Evolutionary conservation across 2,113 vertebrate species (phyloP).

Genomic region (Trematomus loennbergii): DNA sequence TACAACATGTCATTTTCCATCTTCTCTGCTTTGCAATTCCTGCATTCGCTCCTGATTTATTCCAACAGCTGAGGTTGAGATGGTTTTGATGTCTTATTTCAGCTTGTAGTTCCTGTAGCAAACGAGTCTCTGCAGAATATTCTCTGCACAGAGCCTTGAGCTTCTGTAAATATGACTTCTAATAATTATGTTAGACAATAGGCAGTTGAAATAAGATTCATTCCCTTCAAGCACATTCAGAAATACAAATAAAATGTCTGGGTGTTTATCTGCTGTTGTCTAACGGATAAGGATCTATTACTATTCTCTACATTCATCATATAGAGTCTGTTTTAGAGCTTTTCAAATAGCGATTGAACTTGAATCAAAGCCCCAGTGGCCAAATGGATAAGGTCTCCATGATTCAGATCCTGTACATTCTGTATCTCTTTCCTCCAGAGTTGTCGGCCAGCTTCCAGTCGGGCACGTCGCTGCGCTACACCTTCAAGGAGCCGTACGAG

Average conservation of each 20-base stretch:
- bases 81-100: too few species aligned
- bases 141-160: background rate
- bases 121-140: too few species aligned
- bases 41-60: too few species aligned
- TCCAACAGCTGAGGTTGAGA: too few species aligned
- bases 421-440: slow-evolving; percentile 81
- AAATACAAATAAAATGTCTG: background rate
- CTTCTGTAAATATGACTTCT: background rate
- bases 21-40: too few species aligned
- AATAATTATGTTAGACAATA: background rate
- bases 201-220: background rate
- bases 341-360: too few species aligned
- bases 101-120: too few species aligned
- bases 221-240: background rate
- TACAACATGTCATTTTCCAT: too few species aligned
- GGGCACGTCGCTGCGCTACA: slow-evolving; percentile 88
- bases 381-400: too few species aligned
- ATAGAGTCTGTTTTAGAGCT: background rate
- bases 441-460: slow-evolving; percentile 90
- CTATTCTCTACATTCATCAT: slow-evolving; percentile 3
- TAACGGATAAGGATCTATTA: background rate
- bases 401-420: background rate
- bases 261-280: background rate
- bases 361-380: too few species aligned
- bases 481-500: slow-evolving; percentile 90